Evolutionary conservation across 2,888 invertebrate genomes (phyloP).

Genomic region (Gryllus longicercus): DNA sequence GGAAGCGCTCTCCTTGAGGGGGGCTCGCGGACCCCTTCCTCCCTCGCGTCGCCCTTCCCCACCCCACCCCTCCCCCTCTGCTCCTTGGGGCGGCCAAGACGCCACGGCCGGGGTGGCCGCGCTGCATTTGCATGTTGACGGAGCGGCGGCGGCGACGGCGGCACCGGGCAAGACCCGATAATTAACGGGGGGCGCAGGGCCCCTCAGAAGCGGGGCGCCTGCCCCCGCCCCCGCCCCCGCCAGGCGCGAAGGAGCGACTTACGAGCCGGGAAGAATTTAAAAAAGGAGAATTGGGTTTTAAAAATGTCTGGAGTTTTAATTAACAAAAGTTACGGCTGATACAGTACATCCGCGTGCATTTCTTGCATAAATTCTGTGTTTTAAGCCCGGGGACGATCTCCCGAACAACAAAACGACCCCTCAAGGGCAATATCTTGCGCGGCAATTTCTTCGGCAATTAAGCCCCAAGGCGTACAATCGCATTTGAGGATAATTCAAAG

Average conservation of each 20-base stretch:
- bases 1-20: too few relatives aligned
- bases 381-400: neutral
- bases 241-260: conserved; percentile 1
- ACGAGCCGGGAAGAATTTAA: conserved; percentile 7
- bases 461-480: too few relatives aligned
- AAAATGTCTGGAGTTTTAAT: conserved; percentile 33
- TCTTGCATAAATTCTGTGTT: conserved; percentile 17
- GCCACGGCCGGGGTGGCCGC: too few relatives aligned
- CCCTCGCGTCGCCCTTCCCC: too few relatives aligned
- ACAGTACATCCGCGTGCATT: conserved; percentile 22
- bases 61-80: too few relatives aligned
- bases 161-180: too few relatives aligned
- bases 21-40: too few relatives aligned
- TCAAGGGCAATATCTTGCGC: conserved; percentile 1
- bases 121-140: too few relatives aligned
- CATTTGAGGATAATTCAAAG: too few relatives aligned
- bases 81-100: too few relatives aligned
- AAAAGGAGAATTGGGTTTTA: conserved; percentile 19
- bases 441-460: neutral
- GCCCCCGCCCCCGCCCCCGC: neutral
- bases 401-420: neutral
- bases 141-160: too few relatives aligned
- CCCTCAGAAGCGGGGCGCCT: neutral
- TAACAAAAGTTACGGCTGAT: conserved; percentile 36
- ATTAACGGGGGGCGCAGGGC: too few relatives aligned